phyloP scores from a whole-genome alignment of 1,140 invertebrate species.

The Eriocheir sinensis region DNA sequence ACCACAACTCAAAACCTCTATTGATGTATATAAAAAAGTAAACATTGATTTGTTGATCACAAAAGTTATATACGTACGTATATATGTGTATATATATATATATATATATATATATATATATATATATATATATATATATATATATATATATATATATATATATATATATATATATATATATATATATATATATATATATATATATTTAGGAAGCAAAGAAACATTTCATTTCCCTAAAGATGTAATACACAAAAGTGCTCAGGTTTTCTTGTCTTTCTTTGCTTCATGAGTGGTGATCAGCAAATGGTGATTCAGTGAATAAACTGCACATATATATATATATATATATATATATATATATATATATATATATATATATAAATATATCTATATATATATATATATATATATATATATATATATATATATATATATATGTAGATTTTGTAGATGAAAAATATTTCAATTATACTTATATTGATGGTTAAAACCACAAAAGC shows the following conservation, averaged over 20 bases:
- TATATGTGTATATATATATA: slow-evolving; percentile 52
- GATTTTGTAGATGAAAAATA: neutral
- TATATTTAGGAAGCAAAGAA: too few relatives aligned
- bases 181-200: too few relatives aligned
- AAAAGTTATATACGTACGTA: neutral
- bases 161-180: too few relatives aligned
- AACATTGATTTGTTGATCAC: neutral
- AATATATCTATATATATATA: slow-evolving; percentile 41
- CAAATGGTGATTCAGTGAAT: too few relatives aligned
- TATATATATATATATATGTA: neutral
- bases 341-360: slow-evolving; percentile 47
- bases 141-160: too few relatives aligned
- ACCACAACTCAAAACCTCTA: slow-evolving; percentile 4
- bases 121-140: slow-evolving; percentile 42
- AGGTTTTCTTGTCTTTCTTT: too few relatives aligned
- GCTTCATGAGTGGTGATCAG: too few relatives aligned
- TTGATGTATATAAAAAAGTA: neutral
- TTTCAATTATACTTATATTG: neutral
- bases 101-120: slow-evolving; percentile 61
- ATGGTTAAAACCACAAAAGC: neutral
- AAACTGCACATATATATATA: slow-evolving; percentile 40
- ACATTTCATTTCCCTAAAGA: too few relatives aligned
- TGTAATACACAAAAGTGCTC: too few relatives aligned
- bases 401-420: neutral
- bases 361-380: slow-evolving; percentile 64